These are phyloP conservation scores for Amphimallon solstitiale DNA, from an alignment of 2,888 invertebrate genomes.

Conservation along the genomic window DNA sequence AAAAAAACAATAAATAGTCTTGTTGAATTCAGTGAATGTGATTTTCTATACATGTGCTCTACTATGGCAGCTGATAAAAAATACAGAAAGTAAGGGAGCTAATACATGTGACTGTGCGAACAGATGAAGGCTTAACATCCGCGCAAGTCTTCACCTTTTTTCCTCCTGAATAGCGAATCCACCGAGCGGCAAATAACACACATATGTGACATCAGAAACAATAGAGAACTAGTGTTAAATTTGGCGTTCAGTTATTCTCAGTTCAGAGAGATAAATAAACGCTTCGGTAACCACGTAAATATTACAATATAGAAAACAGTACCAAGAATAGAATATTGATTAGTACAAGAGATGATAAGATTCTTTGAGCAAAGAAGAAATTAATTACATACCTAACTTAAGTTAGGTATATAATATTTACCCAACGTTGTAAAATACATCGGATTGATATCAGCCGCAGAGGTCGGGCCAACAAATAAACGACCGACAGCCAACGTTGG, in stretches of 20 bases:
- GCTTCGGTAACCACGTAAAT: background rate
- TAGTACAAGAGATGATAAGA: background rate
- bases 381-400: too few relatives aligned
- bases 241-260: constrained; percentile 54
- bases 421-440: too few relatives aligned
- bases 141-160: constrained; percentile 72
- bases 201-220: constrained; percentile 63
- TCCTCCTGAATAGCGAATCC: constrained; percentile 67
- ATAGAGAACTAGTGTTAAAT: constrained; percentile 57
- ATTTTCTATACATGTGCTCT: constrained; percentile 14
- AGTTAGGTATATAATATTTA: too few relatives aligned
- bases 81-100: constrained; percentile 50
- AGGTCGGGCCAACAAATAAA: too few relatives aligned
- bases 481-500: too few relatives aligned
- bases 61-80: constrained; percentile 23
- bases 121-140: constrained; percentile 61
- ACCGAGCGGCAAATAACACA: constrained; percentile 63
- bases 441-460: too few relatives aligned
- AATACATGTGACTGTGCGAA: constrained; percentile 64
- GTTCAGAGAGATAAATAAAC: constrained; percentile 12
- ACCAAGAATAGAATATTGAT: background rate
- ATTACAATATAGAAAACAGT: background rate
- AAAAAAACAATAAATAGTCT: too few relatives aligned
- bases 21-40: background rate
- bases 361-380: too few relatives aligned